Evolutionary conservation across 2,888 invertebrate genomes (phyloP).

Genomic region (Antheraea assamensis): DNA sequence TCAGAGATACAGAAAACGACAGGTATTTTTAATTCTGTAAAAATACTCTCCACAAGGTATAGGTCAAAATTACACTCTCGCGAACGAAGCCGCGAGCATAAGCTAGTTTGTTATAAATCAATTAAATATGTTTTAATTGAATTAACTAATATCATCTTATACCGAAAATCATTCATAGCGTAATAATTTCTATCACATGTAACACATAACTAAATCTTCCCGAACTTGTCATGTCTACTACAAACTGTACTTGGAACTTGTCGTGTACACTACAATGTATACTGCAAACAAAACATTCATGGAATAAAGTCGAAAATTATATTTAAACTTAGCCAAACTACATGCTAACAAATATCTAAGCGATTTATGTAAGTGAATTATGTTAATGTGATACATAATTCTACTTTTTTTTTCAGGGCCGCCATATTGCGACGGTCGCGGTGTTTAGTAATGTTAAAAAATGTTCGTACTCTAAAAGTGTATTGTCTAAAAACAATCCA

Average conservation of each 20-base stretch:
- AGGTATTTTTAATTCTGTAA: too few species aligned
- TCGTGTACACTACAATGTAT: too few species aligned
- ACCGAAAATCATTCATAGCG: not conserved
- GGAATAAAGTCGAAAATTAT: not conserved
- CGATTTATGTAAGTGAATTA: not conserved
- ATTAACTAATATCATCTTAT: not conserved
- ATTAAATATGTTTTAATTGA: not conserved
- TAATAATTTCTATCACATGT: not conserved
- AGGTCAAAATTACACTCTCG: too few species aligned
- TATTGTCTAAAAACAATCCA: too few species aligned
- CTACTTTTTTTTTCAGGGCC: not conserved
- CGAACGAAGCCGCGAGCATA: too few species aligned
- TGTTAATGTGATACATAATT: not conserved
- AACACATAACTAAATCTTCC: not conserved
- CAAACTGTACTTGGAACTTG: too few species aligned
- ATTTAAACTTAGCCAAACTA: not conserved
- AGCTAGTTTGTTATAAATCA: too few species aligned
- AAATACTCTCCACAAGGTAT: too few species aligned
- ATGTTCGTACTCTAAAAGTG: not conserved
- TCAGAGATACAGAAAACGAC: too few species aligned
- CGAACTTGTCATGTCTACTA: too few species aligned
- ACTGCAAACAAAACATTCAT: not conserved
- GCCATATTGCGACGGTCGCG: not conserved
- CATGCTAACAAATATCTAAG: not conserved
- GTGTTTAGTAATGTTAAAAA: not conserved